Evolutionary conservation across 2,888 invertebrate genomes (phyloP).

Genomic region (Cenopis cana): DNA sequence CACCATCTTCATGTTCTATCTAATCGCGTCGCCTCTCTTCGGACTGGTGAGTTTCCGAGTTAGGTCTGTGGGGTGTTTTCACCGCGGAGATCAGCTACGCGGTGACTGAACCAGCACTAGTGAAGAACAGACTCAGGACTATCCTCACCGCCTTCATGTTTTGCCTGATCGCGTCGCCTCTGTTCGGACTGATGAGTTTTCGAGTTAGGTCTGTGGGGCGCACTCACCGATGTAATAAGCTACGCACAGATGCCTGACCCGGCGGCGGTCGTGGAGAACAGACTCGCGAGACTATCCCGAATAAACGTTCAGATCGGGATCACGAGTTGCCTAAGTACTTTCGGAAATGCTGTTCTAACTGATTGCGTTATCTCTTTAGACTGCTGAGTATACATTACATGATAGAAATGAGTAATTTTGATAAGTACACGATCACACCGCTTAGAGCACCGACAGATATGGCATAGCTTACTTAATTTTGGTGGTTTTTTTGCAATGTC

Average conservation of each 20-base stretch:
- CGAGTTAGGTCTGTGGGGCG: conserved; percentile 83
- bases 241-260: conserved; percentile 89
- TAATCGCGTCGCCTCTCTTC: conserved; percentile 89
- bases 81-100: conserved; percentile 88
- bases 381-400: no score
- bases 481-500: no score
- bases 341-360: no score
- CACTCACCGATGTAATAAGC: conserved; percentile 85
- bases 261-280: conserved; percentile 86
- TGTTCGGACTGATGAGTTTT: conserved; percentile 68
- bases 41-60: conserved; percentile 84
- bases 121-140: conserved; percentile 89
- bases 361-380: no score
- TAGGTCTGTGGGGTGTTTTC: conserved; percentile 56
- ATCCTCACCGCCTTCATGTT: conserved; percentile 89
- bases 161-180: conserved; percentile 88
- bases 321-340: no score
- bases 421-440: no score
- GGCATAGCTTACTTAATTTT: no score
- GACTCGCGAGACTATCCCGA: conserved; percentile 90
- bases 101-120: conserved; percentile 86
- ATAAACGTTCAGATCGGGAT: no score
- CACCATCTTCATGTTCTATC: conserved; percentile 87
- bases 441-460: no score
- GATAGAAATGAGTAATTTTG: conserved; percentile 79